phyloP scores from a whole-genome alignment of 2,888 invertebrate species.

The Dione juno region DNA sequence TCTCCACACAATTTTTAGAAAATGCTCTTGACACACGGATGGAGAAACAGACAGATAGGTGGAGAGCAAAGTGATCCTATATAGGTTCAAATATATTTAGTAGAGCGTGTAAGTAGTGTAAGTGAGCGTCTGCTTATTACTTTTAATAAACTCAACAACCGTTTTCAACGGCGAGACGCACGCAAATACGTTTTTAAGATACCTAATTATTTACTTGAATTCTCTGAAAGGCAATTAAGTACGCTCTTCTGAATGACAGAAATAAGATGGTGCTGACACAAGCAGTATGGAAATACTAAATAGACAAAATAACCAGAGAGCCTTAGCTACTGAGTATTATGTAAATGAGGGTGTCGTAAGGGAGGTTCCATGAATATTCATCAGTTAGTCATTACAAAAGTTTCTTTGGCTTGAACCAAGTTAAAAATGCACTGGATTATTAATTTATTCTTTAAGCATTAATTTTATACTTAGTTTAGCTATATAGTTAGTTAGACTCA shows the following conservation, averaged over 20 bases:
- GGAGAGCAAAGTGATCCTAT: no score
- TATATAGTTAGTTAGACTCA: not conserved
- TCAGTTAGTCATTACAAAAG: constrained; percentile 42
- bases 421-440: constrained; percentile 40
- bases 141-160: not conserved
- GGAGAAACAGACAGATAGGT: no score
- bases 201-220: constrained; percentile 20
- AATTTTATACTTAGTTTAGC: constrained; percentile 48
- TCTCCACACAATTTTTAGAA: no score
- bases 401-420: constrained; percentile 40
- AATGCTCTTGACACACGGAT: no score
- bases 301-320: constrained; percentile 41
- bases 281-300: constrained; percentile 39
- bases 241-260: constrained; percentile 29
- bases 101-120: no score
- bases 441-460: constrained; percentile 41
- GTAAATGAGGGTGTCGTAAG: constrained; percentile 50
- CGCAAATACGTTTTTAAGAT: constrained; percentile 5
- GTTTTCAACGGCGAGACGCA: not conserved
- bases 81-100: not conserved
- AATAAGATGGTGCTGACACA: constrained; percentile 35
- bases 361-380: constrained; percentile 52
- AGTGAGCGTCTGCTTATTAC: not conserved
- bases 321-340: constrained; percentile 50
- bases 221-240: constrained; percentile 26